Conservation (phyloP, 2,888 invertebrate genomes). For the Napeogenes inachia region DNA sequence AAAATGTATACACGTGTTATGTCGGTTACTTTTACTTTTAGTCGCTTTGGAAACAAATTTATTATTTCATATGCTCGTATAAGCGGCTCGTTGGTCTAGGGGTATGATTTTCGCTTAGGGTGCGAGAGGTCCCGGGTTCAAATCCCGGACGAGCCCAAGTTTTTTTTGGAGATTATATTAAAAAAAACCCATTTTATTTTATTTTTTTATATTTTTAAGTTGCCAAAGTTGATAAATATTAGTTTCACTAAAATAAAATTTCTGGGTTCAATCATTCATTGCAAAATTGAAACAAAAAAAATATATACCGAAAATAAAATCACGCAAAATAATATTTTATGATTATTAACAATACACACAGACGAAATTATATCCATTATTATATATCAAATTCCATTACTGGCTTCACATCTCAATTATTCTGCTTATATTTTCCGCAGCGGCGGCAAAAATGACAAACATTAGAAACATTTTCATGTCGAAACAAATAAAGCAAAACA, state of each 20-base stretch:
- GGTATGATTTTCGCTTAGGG: constrained; percentile 78
- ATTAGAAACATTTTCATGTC: constrained; percentile 4
- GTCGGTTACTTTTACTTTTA: background rate
- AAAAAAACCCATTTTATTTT: background rate
- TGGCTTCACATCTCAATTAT: constrained; percentile 1
- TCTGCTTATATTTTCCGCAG: background rate
- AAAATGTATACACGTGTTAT: background rate
- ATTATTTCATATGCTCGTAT: accelerated
- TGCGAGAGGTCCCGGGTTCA: constrained; percentile 78
- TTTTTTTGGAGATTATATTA: constrained; percentile 22
- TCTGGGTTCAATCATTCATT: too few species aligned
- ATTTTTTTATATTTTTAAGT: background rate
- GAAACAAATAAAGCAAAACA: constrained; percentile 3
- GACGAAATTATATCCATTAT: background rate
- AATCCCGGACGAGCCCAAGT: constrained; percentile 75
- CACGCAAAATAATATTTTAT: too few species aligned
- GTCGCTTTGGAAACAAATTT: background rate
- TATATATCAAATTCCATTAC: constrained; percentile 6
- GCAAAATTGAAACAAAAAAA: too few species aligned
- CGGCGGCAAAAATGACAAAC: constrained; percentile 3
- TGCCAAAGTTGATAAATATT: background rate
- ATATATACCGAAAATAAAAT: too few species aligned
- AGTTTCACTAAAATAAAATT: background rate
- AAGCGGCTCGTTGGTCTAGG: constrained; percentile 68
- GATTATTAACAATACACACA: too few species aligned